Evolutionary conservation across 2,113 vertebrate genomes (phyloP).

Genomic region (Rhombomys opimus): DNA sequence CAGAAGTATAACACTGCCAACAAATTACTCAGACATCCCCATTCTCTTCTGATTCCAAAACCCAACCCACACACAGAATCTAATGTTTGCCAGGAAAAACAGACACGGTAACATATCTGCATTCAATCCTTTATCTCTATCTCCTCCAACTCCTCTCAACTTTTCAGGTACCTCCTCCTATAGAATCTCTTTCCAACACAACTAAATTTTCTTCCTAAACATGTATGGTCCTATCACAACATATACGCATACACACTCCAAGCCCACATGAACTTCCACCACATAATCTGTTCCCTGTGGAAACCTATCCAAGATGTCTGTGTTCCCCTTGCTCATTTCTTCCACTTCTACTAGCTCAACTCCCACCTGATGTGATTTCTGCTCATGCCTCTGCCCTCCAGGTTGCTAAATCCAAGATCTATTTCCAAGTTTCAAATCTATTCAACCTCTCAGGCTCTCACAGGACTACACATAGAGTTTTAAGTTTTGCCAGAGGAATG

Average conservation of each 20-base stretch:
- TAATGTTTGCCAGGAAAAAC: neutral
- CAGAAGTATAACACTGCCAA: neutral
- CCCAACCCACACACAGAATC: neutral
- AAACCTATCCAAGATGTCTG: neutral
- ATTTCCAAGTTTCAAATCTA: constrained; percentile 8
- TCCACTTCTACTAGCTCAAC: neutral
- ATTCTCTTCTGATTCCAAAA: constrained; percentile 32
- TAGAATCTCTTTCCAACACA: neutral
- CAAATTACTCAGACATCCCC: neutral
- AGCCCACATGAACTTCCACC: neutral
- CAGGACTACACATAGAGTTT: neutral
- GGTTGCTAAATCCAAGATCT: constrained; percentile 28
- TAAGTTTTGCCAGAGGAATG: neutral
- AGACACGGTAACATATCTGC: neutral
- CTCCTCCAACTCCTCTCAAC: neutral
- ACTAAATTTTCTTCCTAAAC: constrained; percentile 9
- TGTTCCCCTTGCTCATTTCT: neutral
- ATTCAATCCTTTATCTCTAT: neutral
- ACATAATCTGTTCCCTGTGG: neutral
- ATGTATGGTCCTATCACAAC: neutral
- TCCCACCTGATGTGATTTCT: neutral
- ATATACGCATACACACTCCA: neutral
- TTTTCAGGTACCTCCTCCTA: constrained; percentile 23
- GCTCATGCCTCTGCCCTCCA: neutral
- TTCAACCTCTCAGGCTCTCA: neutral